Evolutionary conservation across 1,140 invertebrate genomes (phyloP).

Genomic region (Drosophila simulans): DNA sequence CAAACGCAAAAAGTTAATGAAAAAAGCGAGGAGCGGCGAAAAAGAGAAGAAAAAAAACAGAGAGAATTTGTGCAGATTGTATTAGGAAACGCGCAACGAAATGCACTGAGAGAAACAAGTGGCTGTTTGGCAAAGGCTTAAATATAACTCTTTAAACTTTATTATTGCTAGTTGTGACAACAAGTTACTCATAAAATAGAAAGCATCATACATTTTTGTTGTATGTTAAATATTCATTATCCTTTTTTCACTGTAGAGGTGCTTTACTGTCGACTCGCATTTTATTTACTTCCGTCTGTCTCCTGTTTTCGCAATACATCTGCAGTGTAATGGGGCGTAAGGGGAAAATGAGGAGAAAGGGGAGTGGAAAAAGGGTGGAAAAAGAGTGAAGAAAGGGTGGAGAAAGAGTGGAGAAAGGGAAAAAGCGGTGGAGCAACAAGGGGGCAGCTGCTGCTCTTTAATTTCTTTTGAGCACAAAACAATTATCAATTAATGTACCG

Average conservation of each 20-base stretch:
- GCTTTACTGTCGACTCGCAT: background rate
- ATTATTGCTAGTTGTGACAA: too few relatives aligned
- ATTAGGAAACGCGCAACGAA: conserved; percentile 20
- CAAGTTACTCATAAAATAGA: too few relatives aligned
- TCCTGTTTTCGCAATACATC: conserved; percentile 25
- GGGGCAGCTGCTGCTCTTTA: conserved; percentile 53
- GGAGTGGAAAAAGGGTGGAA: background rate
- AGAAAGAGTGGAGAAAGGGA: background rate
- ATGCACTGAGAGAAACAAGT: background rate
- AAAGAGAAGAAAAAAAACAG: background rate
- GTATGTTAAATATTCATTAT: background rate
- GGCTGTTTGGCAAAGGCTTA: background rate
- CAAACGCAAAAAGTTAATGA: conserved; percentile 71
- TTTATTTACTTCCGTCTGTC: conserved; percentile 32
- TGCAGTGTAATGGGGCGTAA: conserved; percentile 60
- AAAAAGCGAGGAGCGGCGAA: conserved; percentile 24
- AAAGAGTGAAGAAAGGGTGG: background rate
- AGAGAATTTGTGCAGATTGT: conserved; percentile 18
- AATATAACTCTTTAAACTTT: background rate
- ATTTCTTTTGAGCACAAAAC: conserved; percentile 80
- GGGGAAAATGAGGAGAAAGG: background rate
- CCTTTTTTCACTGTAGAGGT: background rate
- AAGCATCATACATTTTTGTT: background rate
- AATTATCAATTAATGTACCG: conserved; percentile 81
- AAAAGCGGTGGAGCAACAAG: background rate